Evolutionary conservation across 2,888 invertebrate genomes (phyloP), one percentile per base, ranked within the genome.

Genomic region (Hirtodrosophila duncani): DNA sequence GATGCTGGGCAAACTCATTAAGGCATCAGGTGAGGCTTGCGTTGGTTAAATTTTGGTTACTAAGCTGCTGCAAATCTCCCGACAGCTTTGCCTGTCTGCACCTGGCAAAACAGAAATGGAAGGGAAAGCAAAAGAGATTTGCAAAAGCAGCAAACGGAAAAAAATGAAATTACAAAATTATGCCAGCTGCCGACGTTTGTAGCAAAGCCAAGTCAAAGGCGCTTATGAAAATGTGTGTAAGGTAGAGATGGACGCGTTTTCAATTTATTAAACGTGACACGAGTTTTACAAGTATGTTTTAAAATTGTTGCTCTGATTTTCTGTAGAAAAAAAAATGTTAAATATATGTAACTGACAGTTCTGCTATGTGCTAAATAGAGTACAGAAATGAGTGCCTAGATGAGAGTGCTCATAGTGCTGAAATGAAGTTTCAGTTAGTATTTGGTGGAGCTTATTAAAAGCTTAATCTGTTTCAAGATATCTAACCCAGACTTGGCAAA

Each of bases 91-190:
- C 46, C 67, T 68, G 72, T 78, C 74, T 65, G 59, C 74, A 75
- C 74, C 78, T 78, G 78, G 24, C 21, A 46, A 38, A 41, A 48
- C 46, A 55, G 43, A 48, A 43, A 52, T 33, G 31, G 37, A 38
- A 34, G 26, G 24, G 29, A 23, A 46, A 31, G 17, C 39, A 30
- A 37, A 24, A 26, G 24, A 24, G 17, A 38, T n/a, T 21, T 23
- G 23, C 13, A 53, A 52, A 48, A 52, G 27, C 45, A 41, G 43
- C 49, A 71, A 38, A 30, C 56, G 13, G 41, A 67, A 61, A 63
- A 65, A 62, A 75, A 79, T 52, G 59, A 72, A 72, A 80, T 71
- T 71, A 71, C 71, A 71, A 67, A 80, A 80, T 80, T 80, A 72
- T 72, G 71, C 77, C 71, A 72, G 80, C 67, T 72, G 80, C 46